These are phyloP conservation scores for Halichoeres trimaculatus DNA, from an alignment of 2,113 vertebrate genomes.

Conservation along the genomic window DNA sequence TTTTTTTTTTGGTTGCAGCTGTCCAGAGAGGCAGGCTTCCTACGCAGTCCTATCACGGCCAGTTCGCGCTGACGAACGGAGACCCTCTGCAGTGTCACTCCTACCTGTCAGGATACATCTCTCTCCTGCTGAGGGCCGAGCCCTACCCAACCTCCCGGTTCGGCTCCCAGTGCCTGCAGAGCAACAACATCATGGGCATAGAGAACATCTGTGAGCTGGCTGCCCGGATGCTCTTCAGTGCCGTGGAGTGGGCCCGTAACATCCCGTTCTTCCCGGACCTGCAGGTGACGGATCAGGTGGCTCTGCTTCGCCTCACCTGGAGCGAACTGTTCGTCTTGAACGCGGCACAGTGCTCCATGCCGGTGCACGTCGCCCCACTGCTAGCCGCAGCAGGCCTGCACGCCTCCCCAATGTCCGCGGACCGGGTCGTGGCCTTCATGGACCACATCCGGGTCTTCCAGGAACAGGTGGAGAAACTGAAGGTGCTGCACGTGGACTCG, in stretches of 20 bases:
- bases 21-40: conserved; percentile 95
- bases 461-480: conserved; percentile 98
- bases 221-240: conserved; percentile 96
- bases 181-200: conserved; percentile 96
- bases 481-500: conserved; percentile 96
- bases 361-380: conserved; percentile 94
- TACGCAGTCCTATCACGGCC: conserved; percentile 93
- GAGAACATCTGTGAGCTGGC: conserved; percentile 99
- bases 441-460: conserved; percentile 99
- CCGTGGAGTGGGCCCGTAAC: conserved; percentile 98
- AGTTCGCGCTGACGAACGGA: conserved; percentile 94
- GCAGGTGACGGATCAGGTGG: conserved; percentile 98
- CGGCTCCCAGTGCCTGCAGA: conserved; percentile 96
- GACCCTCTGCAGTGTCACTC: conserved; percentile 96
- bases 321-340: conserved; percentile 98
- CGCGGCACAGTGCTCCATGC: conserved; percentile 97
- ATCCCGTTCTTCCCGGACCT: conserved; percentile 99
- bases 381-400: conserved; percentile 96
- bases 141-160: conserved; percentile 96
- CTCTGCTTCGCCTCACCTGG: conserved; percentile 96
- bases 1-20: conserved; percentile 86
- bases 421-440: conserved; percentile 98
- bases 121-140: conserved; percentile 95
- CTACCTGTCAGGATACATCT: conserved; percentile 98
- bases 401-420: conserved; percentile 96